These are phyloP conservation scores for Ptiloglossa arizonensis DNA, from an alignment of 1,140 invertebrate species.

Conservation along the genomic window DNA sequence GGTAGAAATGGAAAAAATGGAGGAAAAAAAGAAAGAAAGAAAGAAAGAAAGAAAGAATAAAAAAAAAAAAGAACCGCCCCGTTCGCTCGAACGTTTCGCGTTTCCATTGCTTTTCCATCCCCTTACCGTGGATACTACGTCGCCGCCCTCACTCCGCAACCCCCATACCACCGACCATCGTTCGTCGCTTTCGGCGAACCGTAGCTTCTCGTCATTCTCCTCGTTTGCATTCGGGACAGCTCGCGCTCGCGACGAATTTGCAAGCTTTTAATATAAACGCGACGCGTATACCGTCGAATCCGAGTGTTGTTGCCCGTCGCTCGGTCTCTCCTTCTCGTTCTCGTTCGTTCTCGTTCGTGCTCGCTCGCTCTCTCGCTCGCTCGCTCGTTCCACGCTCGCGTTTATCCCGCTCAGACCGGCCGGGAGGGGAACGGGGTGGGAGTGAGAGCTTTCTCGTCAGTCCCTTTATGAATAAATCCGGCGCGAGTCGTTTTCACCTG, in stretches of 20 bases:
- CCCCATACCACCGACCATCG: too few species aligned
- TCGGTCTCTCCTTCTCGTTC: background rate
- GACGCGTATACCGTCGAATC: conserved; percentile 63
- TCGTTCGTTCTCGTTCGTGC: background rate
- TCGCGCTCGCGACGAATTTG: conserved; percentile 65
- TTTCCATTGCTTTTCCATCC: conserved; percentile 65
- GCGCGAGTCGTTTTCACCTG: conserved; percentile 60
- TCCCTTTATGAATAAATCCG: conserved; percentile 68
- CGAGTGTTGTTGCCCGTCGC: conserved; percentile 60
- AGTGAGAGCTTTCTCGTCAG: conserved; percentile 52
- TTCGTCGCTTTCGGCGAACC: conserved; percentile 18
- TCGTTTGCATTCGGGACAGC: conserved; percentile 66
- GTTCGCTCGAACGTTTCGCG: conserved; percentile 48
- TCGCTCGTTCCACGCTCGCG: conserved; percentile 17
- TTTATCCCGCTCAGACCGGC: conserved; percentile 40
- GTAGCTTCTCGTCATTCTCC: conserved; percentile 53
- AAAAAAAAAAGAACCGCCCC: background rate
- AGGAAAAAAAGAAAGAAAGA: too few species aligned
- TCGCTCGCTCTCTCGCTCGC: conserved; percentile 16
- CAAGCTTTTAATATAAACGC: conserved; percentile 72
- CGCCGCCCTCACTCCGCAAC: background rate
- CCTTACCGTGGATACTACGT: conserved; percentile 21
- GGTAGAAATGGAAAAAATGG: too few species aligned
- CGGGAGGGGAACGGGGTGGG: background rate
- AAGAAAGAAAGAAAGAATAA: too few species aligned